These are phyloP conservation scores for Drosophila neocordata DNA, from an alignment of 1,140 invertebrate genomes.

Conservation along the genomic window DNA sequence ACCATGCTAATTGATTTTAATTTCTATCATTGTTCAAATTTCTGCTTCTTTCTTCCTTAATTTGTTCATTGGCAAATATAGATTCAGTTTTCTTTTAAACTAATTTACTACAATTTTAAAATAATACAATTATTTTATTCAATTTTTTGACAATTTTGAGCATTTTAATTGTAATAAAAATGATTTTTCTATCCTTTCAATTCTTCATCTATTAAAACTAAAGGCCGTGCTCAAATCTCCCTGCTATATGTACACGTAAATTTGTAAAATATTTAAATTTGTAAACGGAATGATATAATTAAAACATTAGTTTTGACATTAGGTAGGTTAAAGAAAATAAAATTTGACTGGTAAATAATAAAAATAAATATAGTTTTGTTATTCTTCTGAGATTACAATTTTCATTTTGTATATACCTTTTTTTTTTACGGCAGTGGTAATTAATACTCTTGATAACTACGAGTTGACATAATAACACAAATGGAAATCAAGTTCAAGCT, in stretches of 20 bases:
- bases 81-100: constrained; percentile 31
- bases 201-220: neutral
- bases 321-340: neutral
- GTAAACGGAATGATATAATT: neutral
- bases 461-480: no score
- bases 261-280: no score
- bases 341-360: neutral
- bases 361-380: neutral
- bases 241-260: no score
- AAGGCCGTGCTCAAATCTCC: neutral
- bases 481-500: no score
- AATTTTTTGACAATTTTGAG: neutral
- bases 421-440: neutral
- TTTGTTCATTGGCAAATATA: constrained; percentile 55
- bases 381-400: neutral
- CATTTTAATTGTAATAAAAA: constrained; percentile 1
- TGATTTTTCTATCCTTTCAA: neutral
- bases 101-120: constrained; percentile 1
- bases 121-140: constrained; percentile 2
- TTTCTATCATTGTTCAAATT: constrained; percentile 9
- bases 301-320: no score
- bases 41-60: constrained; percentile 16
- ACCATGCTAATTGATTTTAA: constrained; percentile 17
- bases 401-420: neutral
- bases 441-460: no score